Evolutionary conservation across 2,888 invertebrate species (phyloP), one percentile per base, ranked within the genome.

Genomic region (Aporophyla lueneburgensis): DNA sequence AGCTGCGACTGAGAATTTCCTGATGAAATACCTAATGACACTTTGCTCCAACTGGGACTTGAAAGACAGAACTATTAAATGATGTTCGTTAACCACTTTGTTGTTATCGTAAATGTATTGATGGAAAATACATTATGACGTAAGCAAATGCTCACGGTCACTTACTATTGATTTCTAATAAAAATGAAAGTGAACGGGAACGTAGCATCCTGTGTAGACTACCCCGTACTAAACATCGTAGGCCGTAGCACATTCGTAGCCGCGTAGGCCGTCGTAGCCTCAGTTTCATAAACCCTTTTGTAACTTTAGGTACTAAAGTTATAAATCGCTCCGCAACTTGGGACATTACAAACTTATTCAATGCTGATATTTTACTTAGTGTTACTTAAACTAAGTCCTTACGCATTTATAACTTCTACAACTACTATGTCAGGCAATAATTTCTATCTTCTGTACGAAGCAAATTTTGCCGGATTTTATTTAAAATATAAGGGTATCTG

Each of bases 231-330:
- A 54, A 65, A 78, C 68, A 65, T 9, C 58, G 77, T 65, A 83
- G 59, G 83, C 14, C 58, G 77, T 65, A 83, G 65, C 79, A 69
- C 2, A 24, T 69, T 83, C 79, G 70, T 70, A 83, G 78, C 69
- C 24, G 58, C 83, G 83, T 83, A 69, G 83, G 49, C 78, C 63
- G 24, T 27, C 68, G 58, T 63, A 79, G 53, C 19, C 40, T 4
- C 53, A 63, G 9, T 54, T 78, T 51, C 65, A 53, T 59, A 76
- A 70, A 51, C 24, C 66, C 65, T 78, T 71, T 71, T 46, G 9
- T 58, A 67, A 68, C 53, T 63, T 71, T 65, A 68, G 21, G 19
- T 53, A 49, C 43, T 62, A 9, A 63, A 78, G 51, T 43, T 40
- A 24, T 27, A 68, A 69, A 53, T 51, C 68, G 53, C 16, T 51